These are phyloP conservation scores for Sceliomorpha sp. DNA, from an alignment of 2,888 invertebrate genomes.

Conservation along the genomic window DNA sequence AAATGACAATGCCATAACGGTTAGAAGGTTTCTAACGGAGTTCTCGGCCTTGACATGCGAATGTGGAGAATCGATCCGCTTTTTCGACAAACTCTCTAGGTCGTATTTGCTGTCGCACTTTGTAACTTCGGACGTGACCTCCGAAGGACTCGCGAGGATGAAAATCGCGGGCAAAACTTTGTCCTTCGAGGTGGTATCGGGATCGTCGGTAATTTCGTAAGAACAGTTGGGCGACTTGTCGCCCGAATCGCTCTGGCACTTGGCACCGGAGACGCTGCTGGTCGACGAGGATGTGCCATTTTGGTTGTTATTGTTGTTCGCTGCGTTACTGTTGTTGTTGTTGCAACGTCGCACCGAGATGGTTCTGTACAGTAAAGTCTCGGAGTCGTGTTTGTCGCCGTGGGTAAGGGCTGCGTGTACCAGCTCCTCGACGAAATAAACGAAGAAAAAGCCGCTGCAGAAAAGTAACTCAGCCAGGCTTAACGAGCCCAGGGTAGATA, in stretches of 20 bases:
- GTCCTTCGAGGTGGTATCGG: background rate
- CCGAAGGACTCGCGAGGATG: constrained; percentile 63
- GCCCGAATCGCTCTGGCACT: constrained; percentile 8
- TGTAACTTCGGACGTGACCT: constrained; percentile 54
- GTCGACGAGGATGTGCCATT: constrained; percentile 55
- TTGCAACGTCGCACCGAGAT: constrained; percentile 82
- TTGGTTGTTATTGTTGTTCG: constrained; percentile 72
- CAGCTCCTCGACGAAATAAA: constrained; percentile 84
- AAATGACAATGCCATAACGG: constrained; percentile 85
- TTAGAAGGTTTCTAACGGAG: constrained; percentile 82
- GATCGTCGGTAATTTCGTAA: constrained; percentile 5
- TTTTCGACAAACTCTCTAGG: constrained; percentile 48
- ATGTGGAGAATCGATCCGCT: constrained; percentile 23
- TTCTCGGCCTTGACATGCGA: constrained; percentile 70
- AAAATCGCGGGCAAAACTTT: constrained; percentile 69
- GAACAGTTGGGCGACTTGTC: constrained; percentile 9
- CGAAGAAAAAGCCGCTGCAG: constrained; percentile 85
- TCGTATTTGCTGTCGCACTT: constrained; percentile 48
- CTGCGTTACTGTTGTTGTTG: constrained; percentile 74
- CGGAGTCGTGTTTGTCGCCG: constrained; percentile 78
- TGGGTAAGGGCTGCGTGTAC: constrained; percentile 82
- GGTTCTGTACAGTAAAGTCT: constrained; percentile 81
- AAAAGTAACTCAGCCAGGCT: constrained; percentile 82
- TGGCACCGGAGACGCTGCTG: constrained; percentile 16
- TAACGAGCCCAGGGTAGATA: constrained; percentile 80